A percentile compares a stretch with the other conserved stretches of the same genome.
Evolutionary conservation across 2,113 vertebrate species (phyloP).

Genomic region (Clarias magur): DNA sequence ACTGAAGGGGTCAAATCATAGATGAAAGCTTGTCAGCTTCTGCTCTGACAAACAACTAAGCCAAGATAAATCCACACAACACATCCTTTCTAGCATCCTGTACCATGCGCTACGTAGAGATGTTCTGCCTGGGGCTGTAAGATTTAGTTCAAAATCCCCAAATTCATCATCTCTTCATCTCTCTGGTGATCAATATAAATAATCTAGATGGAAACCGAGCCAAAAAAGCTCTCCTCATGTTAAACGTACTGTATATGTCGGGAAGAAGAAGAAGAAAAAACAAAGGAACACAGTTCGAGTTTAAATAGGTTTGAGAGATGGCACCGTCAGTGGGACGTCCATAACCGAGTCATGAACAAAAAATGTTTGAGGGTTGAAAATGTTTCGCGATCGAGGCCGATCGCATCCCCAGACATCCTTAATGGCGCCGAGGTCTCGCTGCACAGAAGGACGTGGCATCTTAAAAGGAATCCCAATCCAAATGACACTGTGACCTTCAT

Average conservation of each 20-base stretch:
- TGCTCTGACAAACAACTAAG: background rate
- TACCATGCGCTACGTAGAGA: background rate
- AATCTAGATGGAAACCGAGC: background rate
- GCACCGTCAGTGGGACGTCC: background rate
- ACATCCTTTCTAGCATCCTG: background rate
- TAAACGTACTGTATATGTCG: background rate
- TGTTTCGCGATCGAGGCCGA: background rate
- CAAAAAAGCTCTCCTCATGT: background rate
- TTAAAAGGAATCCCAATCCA: slow-evolving; percentile 1
- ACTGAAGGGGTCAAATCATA: background rate
- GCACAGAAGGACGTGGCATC: background rate
- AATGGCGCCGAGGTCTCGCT: background rate
- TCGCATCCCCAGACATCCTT: background rate
- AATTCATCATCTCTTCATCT: slow-evolving; percentile 2
- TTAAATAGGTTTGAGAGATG: background rate
- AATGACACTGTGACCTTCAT: background rate
- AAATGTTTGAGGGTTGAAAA: background rate
- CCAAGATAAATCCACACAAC: slow-evolving; percentile 12
- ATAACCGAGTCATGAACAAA: background rate
- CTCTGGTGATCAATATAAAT: background rate
- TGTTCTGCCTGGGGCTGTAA: slow-evolving; percentile 1
- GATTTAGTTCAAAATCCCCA: background rate
- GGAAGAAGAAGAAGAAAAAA: no score
- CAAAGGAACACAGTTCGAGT: background rate
- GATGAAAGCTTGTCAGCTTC: background rate